A percentile compares a stretch with the other conserved stretches of the same genome.
These are phyloP conservation scores for Eupleurogrammus muticus DNA, from an alignment of 2,797 vertebrate species.

Conservation along the genomic window DNA sequence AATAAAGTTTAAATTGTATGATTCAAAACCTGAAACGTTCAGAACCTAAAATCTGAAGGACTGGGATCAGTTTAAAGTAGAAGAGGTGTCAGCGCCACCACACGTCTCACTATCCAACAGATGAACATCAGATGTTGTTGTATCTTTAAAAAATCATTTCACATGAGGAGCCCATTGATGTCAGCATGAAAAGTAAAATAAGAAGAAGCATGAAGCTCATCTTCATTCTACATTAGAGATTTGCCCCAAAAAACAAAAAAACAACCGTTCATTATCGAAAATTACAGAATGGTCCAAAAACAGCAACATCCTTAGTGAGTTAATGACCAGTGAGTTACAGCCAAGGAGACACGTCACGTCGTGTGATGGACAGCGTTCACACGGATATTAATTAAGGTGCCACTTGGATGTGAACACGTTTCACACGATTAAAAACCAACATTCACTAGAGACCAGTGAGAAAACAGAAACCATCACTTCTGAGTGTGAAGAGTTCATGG, in stretches of 20 bases:
- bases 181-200: slow-evolving; percentile 23
- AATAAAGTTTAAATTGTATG: slow-evolving; percentile 26
- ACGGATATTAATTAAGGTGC: slow-evolving; percentile 62
- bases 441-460: too few species aligned
- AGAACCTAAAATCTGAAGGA: slow-evolving; percentile 3
- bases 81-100: too few species aligned
- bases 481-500: slow-evolving; percentile 50
- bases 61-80: neutral
- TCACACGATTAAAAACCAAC: slow-evolving; percentile 32
- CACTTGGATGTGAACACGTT: slow-evolving; percentile 29
- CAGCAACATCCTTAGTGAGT: slow-evolving; percentile 48
- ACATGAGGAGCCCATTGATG: slow-evolving; percentile 17
- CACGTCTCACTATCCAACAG: too few species aligned
- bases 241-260: slow-evolving; percentile 12
- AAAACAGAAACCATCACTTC: slow-evolving; percentile 69
- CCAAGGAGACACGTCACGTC: slow-evolving; percentile 24
- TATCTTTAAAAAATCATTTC: slow-evolving; percentile 28
- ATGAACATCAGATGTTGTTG: slow-evolving; percentile 35
- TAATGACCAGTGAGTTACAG: slow-evolving; percentile 35
- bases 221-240: slow-evolving; percentile 21
- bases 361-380: slow-evolving; percentile 35
- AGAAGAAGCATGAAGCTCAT: slow-evolving; percentile 16
- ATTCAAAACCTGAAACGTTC: slow-evolving; percentile 27
- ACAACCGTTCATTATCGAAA: slow-evolving; percentile 32
- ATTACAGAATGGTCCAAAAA: slow-evolving; percentile 49